Percentiles rank a stretch among this genome's conserved stretches.
Evolutionary conservation across 1,140 invertebrate genomes (phyloP).

Genomic region (Diabrotica virgifera): DNA sequence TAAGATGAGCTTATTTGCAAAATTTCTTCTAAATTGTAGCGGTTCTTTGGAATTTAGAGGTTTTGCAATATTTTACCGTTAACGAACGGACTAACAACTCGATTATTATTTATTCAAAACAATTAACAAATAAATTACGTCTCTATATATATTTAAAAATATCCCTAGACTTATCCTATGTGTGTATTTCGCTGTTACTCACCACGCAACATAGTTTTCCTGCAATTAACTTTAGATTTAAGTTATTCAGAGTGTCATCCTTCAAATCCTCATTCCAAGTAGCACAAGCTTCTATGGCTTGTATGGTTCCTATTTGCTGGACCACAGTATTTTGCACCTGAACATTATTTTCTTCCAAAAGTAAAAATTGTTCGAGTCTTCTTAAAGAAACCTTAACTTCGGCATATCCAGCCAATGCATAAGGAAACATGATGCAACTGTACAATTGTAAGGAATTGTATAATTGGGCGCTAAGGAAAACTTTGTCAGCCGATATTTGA

Average conservation of each 20-base stretch:
- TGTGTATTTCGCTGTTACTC: conserved; percentile 50
- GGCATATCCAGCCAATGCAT: conserved; percentile 36
- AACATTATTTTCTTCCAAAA: conserved; percentile 52
- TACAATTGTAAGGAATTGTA: conserved; percentile 69
- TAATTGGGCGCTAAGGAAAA: conserved; percentile 71
- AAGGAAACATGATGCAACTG: conserved; percentile 70
- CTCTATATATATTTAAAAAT: no score
- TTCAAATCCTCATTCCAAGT: conserved; percentile 60
- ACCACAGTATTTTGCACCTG: conserved; percentile 41
- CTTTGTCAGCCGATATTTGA: conserved; percentile 61
- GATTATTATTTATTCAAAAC: no score
- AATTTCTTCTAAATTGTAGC: no score
- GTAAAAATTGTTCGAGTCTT: conserved; percentile 59
- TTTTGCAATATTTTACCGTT: no score
- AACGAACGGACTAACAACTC: no score
- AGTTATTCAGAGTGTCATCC: conserved; percentile 58
- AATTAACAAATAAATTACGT: no score
- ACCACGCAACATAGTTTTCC: conserved; percentile 70
- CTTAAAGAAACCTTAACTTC: conserved; percentile 64
- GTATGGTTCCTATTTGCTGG: conserved; percentile 39
- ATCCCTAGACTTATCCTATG: no score
- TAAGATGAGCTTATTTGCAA: no score
- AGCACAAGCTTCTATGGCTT: conserved; percentile 54
- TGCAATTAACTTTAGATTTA: conserved; percentile 58
- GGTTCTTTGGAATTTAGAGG: no score